Conservation (phyloP, 2,888 invertebrate genomes). For the Gryllus longicercus region DNA sequence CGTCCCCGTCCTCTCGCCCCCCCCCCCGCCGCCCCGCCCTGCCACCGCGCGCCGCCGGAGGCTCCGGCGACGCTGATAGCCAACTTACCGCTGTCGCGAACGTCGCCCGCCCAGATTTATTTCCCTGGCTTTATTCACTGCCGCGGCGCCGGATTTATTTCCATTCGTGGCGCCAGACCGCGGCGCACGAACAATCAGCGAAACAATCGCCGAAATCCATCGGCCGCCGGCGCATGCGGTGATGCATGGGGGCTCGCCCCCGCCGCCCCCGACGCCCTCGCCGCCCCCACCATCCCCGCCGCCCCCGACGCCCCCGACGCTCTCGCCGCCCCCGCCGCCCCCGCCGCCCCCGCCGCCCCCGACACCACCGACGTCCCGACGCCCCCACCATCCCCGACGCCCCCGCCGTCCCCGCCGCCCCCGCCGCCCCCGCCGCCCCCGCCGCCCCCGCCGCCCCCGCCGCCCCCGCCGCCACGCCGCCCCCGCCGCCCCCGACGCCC, state of each 20-base stretch:
- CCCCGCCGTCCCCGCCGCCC: no score
- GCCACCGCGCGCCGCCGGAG: neutral
- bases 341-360: neutral
- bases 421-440: no score
- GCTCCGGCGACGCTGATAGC: neutral
- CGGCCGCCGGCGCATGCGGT: neutral
- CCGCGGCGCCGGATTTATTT: neutral
- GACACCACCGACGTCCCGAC: neutral
- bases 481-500: no score
- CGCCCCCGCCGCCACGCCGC: no score
- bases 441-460: no score
- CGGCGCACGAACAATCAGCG: neutral
- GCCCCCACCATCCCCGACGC: no score
- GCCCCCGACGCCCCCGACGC: neutral
- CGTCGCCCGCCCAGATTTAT: neutral
- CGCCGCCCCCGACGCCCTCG: neutral
- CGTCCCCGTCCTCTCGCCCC: no score
- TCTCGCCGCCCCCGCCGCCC: neutral
- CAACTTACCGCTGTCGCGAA: conserved; percentile 6
- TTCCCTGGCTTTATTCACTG: conserved; percentile 1
- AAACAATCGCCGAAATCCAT: conserved; percentile 8
- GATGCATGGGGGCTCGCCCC: neutral
- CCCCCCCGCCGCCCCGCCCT: no score
- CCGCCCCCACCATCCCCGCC: no score
- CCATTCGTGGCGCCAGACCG: neutral